These are phyloP conservation scores for Palaemon carinicauda DNA, from an alignment of 1,140 invertebrate genomes.

Conservation along the genomic window DNA sequence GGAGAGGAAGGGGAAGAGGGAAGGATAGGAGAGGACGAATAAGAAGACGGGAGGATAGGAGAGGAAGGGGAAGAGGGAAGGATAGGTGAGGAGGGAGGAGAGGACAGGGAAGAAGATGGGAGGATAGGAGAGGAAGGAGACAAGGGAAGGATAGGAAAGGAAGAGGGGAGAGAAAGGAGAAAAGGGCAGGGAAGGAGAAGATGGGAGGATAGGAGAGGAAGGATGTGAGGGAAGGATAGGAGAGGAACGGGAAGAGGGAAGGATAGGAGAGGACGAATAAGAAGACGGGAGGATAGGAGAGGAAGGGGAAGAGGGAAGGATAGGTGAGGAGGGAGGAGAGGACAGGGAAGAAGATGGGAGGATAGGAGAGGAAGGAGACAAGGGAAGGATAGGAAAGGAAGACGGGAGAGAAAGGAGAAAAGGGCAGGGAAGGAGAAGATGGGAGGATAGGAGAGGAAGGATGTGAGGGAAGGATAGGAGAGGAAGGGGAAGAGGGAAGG, in stretches of 20 bases:
- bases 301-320: neutral
- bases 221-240: neutral
- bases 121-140: neutral
- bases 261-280: neutral
- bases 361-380: too few relatives aligned
- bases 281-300: too few relatives aligned
- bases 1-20: neutral
- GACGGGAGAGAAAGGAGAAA: neutral
- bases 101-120: neutral
- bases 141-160: too few relatives aligned
- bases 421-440: neutral
- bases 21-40: neutral
- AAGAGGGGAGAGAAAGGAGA: too few relatives aligned
- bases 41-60: too few relatives aligned
- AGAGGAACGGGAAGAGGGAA: neutral
- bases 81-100: neutral
- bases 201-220: too few relatives aligned
- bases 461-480: neutral
- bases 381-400: too few relatives aligned
- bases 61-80: too few relatives aligned
- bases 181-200: too few relatives aligned
- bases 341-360: too few relatives aligned
- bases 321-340: too few relatives aligned
- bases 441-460: neutral
- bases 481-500: neutral